A percentile compares a stretch with the other conserved stretches of the same genome.
phyloP scores from a whole-genome alignment of 2,888 invertebrate genomes.

The Zootermopsis nevadensis region DNA sequence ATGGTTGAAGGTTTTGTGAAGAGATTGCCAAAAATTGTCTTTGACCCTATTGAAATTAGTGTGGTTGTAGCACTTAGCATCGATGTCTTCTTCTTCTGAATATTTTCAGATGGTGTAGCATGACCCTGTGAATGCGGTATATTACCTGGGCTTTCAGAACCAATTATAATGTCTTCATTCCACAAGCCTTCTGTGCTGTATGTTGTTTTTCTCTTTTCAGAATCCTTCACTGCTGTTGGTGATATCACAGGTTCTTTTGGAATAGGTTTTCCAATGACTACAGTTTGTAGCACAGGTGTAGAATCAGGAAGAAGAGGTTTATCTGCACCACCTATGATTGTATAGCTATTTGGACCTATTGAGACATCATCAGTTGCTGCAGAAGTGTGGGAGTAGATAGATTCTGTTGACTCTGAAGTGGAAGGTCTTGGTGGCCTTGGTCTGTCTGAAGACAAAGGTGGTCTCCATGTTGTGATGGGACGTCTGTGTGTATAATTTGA shows the following conservation, averaged over 20 bases:
- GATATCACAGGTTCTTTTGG: conserved; percentile 49
- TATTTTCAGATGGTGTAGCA: conserved; percentile 57
- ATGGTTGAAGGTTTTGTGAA: conserved; percentile 52
- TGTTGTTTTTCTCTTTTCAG: background rate
- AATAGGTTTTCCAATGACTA: conserved; percentile 54
- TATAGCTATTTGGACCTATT: background rate
- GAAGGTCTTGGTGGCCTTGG: conserved; percentile 18
- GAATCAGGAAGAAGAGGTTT: conserved; percentile 33
- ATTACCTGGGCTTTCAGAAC: conserved; percentile 55
- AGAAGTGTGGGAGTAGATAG: background rate
- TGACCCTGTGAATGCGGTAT: background rate
- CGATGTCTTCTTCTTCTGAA: conserved; percentile 45
- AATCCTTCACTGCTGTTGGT: conserved; percentile 51
- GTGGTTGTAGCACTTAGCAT: conserved; percentile 53
- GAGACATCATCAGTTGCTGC: background rate
- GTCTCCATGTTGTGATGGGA: conserved; percentile 39
- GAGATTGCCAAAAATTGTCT: conserved; percentile 55
- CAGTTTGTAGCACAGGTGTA: conserved; percentile 53
- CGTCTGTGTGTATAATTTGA: background rate
- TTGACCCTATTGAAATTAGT: conserved; percentile 35
- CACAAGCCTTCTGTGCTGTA: conserved; percentile 51
- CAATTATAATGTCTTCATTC: conserved; percentile 52
- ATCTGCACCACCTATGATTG: background rate
- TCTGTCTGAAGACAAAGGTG: conserved; percentile 33
- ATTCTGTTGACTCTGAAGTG: background rate